These are phyloP conservation scores for Pluvianellus socialis DNA, from an alignment of 2,113 vertebrate species.

Conservation along the genomic window DNA sequence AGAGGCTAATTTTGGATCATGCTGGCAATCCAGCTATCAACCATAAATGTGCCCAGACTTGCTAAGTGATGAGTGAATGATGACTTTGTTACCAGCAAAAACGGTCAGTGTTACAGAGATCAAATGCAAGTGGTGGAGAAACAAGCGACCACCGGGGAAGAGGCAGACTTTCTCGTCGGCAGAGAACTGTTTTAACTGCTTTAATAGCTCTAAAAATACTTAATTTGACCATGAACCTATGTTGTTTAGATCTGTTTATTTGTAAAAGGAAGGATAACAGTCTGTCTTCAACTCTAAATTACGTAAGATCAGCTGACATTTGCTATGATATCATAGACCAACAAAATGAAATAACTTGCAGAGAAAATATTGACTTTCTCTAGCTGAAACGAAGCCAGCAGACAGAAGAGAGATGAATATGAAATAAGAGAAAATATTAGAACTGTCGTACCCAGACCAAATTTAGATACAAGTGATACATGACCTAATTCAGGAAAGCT, in stretches of 20 bases:
- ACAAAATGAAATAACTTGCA: conserved; percentile 32
- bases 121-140: background rate
- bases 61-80: conserved; percentile 6
- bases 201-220: conserved; percentile 39
- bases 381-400: conserved; percentile 53
- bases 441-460: background rate
- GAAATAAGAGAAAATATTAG: conserved; percentile 39
- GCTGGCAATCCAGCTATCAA: background rate
- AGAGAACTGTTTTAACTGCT: background rate
- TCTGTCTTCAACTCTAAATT: conserved; percentile 5
- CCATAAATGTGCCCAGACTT: background rate
- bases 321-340: conserved; percentile 55
- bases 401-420: conserved; percentile 34
- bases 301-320: conserved; percentile 44
- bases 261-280: conserved; percentile 41
- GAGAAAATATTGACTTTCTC: conserved; percentile 63
- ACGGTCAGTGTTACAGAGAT: background rate
- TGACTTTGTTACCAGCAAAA: conserved; percentile 6
- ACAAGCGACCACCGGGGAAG: background rate
- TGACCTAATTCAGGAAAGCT: background rate
- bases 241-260: conserved; percentile 40
- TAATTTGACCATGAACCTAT: background rate
- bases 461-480: conserved; percentile 20
- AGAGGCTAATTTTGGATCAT: background rate
- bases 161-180: background rate